Conservation (phyloP, 2,797 vertebrate genomes). For the Neosilurus hyrtlii region DNA sequence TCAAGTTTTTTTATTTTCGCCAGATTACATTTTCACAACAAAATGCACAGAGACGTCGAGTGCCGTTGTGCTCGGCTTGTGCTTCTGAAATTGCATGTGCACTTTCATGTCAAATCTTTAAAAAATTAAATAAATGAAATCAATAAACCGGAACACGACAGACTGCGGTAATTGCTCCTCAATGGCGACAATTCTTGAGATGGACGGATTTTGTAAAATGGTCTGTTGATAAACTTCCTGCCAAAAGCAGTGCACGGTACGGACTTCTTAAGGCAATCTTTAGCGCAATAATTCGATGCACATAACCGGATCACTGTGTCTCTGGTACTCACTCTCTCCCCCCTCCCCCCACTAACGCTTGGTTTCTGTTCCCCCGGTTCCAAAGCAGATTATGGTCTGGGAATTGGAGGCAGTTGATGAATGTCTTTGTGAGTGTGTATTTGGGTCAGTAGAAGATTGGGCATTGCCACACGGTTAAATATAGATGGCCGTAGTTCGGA, state of each 20-base stretch:
- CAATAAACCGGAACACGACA: conserved; percentile 24
- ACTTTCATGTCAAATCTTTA: conserved; percentile 35
- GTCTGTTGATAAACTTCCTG: conserved; percentile 36
- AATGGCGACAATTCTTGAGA: neutral
- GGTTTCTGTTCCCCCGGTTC: conserved; percentile 51
- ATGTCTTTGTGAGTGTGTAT: conserved; percentile 60
- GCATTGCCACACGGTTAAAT: conserved; percentile 59
- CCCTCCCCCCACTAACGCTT: conserved; percentile 16
- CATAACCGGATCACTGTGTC: conserved; percentile 40
- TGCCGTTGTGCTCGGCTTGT: conserved; percentile 45
- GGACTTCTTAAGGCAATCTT: conserved; percentile 36
- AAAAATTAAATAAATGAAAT: conserved; percentile 23
- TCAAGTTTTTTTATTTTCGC: conserved; percentile 26
- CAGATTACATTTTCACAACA: conserved; percentile 28
- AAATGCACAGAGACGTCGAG: conserved; percentile 35
- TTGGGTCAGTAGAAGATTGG: conserved; percentile 60
- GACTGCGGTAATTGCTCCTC: conserved; percentile 27
- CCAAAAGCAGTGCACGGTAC: conserved; percentile 28
- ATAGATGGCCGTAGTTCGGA: conserved; percentile 59
- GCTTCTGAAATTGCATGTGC: conserved; percentile 53
- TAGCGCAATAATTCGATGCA: conserved; percentile 48
- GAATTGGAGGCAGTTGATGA: conserved; percentile 68
- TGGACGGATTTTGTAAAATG: conserved; percentile 25
- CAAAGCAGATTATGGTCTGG: conserved; percentile 70
- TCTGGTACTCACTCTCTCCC: conserved; percentile 34